These are phyloP conservation scores for Colius striatus DNA, from an alignment of 2,113 vertebrate genomes.

Conservation along the genomic window DNA sequence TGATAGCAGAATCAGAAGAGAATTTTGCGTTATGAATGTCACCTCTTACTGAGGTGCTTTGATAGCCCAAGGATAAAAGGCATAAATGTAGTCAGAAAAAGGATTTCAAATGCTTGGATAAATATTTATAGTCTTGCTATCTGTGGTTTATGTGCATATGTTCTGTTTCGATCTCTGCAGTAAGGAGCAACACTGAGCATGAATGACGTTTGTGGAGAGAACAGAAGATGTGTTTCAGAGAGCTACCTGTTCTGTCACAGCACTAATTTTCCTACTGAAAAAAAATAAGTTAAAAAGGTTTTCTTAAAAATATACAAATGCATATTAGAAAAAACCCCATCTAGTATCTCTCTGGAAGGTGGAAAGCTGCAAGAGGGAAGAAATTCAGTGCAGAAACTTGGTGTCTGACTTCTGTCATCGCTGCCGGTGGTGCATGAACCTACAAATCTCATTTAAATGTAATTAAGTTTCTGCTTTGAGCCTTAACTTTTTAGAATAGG, in stretches of 20 bases:
- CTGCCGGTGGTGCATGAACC: background rate
- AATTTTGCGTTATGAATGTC: background rate
- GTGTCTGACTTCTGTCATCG: background rate
- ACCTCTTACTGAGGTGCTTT: background rate
- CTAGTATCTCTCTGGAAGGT: background rate
- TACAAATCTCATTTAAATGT: slow-evolving; percentile 12
- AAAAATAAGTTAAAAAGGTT: background rate
- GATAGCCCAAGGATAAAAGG: background rate
- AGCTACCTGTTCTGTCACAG: background rate
- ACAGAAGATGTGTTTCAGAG: background rate
- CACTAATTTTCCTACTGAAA: background rate
- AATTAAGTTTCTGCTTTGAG: background rate
- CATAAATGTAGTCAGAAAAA: background rate
- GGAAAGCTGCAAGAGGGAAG: background rate
- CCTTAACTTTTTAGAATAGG: background rate
- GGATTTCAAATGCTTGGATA: background rate
- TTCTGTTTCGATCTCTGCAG: background rate
- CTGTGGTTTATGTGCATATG: background rate
- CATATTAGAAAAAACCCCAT: background rate
- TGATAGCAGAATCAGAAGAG: background rate
- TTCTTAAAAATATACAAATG: background rate
- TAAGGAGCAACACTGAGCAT: background rate
- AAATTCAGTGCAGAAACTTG: background rate
- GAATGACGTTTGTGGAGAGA: background rate
- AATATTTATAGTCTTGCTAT: background rate